Evolutionary conservation across 2,888 invertebrate genomes (phyloP).

Genomic region (Phlogophora meticulosa): DNA sequence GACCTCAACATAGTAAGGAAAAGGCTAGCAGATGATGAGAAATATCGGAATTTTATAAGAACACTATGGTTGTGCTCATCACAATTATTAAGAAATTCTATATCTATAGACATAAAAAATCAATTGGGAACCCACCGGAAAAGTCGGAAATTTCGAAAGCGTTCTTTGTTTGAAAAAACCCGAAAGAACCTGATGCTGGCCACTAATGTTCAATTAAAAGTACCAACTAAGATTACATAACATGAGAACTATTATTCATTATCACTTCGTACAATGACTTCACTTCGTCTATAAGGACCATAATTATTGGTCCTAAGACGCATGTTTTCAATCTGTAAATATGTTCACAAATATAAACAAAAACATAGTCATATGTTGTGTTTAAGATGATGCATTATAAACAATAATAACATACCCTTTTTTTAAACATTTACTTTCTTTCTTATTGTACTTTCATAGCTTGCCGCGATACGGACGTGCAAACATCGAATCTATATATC

Average conservation of each 20-base stretch:
- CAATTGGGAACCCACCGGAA: no score
- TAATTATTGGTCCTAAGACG: not conserved
- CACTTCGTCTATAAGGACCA: not conserved
- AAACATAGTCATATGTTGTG: conserved; percentile 8
- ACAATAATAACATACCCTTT: conserved; percentile 12
- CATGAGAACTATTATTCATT: not conserved
- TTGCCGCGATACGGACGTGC: conserved; percentile 19
- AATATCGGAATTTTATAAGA: no score
- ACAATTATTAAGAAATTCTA: no score
- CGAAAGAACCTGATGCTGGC: no score
- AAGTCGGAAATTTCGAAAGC: no score
- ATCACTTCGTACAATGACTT: not conserved
- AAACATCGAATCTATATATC: not conserved
- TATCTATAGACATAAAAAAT: no score
- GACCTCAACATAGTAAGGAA: no score
- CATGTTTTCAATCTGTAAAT: not conserved
- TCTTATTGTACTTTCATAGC: not conserved
- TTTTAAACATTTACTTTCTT: not conserved
- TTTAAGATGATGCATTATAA: conserved; percentile 2
- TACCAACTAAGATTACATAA: no score
- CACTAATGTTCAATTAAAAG: no score
- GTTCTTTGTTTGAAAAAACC: no score
- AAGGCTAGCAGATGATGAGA: no score
- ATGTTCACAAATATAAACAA: conserved; percentile 16
- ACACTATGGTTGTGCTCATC: no score